phyloP scores from a whole-genome alignment of 2,888 invertebrate species.

The Bruchidius siliquastri region DNA sequence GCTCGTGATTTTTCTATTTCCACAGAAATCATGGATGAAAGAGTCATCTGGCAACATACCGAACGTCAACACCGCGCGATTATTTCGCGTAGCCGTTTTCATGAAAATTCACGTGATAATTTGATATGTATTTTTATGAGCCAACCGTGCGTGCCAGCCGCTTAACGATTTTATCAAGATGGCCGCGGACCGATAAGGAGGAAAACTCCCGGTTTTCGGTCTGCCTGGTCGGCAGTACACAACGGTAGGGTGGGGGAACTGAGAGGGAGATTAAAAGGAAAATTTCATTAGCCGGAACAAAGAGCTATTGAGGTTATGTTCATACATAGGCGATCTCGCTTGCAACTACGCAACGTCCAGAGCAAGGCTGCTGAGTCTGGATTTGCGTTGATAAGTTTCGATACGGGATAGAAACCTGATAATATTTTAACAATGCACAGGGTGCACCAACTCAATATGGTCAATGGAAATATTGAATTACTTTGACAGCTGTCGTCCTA shows the following conservation, averaged over 20 bases:
- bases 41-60: background rate
- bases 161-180: conserved; percentile 5
- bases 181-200: background rate
- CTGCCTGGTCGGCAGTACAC: too few species aligned
- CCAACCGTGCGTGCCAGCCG: conserved; percentile 20
- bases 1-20: too few species aligned
- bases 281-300: background rate
- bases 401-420: too few species aligned
- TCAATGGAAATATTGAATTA: too few species aligned
- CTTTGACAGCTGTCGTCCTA: too few species aligned
- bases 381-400: too few species aligned
- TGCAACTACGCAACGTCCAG: background rate
- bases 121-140: conserved; percentile 28
- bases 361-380: too few species aligned
- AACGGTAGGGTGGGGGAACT: background rate
- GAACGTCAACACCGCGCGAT: background rate
- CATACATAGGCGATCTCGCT: background rate
- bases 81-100: conserved; percentile 10
- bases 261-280: background rate
- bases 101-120: conserved; percentile 26
- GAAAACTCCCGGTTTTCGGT: background rate
- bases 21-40: too few species aligned
- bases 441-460: too few species aligned
- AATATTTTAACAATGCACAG: too few species aligned
- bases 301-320: background rate